phyloP scores from a whole-genome alignment of 92 coral and sea anemone genomes.

The Porites evermanni region DNA sequence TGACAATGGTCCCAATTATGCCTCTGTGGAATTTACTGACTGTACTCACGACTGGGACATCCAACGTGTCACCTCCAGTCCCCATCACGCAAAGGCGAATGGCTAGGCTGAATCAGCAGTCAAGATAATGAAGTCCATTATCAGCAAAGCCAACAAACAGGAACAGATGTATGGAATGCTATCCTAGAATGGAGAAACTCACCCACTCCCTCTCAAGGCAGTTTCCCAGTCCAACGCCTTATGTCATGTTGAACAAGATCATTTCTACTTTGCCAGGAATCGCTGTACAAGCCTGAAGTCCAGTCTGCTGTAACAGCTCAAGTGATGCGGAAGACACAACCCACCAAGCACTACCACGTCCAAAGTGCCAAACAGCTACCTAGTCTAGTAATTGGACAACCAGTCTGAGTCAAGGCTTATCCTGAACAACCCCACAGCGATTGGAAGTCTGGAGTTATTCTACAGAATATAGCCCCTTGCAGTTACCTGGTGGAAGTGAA shows the following conservation, averaged over 20 bases:
- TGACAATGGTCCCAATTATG: slow-evolving; percentile 16
- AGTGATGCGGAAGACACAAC: too few relatives aligned
- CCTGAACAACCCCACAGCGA: neutral
- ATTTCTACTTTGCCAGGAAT: too few relatives aligned
- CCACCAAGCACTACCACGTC: slow-evolving; percentile 36
- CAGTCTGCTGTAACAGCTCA: too few relatives aligned
- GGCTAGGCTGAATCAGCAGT: too few relatives aligned
- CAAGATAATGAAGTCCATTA: too few relatives aligned
- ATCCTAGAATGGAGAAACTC: slow-evolving; percentile 44
- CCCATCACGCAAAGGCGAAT: slow-evolving; percentile 48
- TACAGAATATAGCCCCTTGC: slow-evolving; percentile 17
- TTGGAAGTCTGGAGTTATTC: slow-evolving; percentile 30
- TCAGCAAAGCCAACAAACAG: too few relatives aligned
- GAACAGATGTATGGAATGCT: neutral
- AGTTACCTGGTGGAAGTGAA: slow-evolving; percentile 53
- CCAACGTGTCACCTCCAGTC: slow-evolving; percentile 49
- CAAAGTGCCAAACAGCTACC: slow-evolving; percentile 55
- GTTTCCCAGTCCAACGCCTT: slow-evolving; percentile 45
- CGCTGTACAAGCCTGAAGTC: too few relatives aligned
- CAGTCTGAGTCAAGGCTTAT: slow-evolving; percentile 30
- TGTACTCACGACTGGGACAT: slow-evolving; percentile 39
- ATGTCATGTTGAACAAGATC: slow-evolving; percentile 23
- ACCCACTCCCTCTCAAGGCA: slow-evolving; percentile 35
- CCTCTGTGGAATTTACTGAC: too few relatives aligned
- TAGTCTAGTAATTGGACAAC: neutral